Conservation (phyloP, 2,888 invertebrate species). For the Hoplodrina ambigua region DNA sequence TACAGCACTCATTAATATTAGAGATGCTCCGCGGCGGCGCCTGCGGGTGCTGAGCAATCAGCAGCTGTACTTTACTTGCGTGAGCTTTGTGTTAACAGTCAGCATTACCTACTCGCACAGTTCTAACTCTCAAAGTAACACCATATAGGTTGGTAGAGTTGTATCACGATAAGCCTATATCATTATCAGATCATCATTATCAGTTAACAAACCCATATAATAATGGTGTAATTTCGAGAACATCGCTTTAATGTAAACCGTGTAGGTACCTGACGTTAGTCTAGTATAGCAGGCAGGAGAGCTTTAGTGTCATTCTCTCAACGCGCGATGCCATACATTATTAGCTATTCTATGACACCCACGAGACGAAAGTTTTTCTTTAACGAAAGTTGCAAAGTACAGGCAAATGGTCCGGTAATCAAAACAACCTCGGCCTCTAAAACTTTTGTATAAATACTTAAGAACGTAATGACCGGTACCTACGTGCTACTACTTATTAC, state of each 20-base stretch:
- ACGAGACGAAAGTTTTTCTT: background rate
- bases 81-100: too few relatives aligned
- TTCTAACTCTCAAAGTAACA: too few relatives aligned
- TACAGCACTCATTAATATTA: constrained; percentile 52
- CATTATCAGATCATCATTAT: too few relatives aligned
- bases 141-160: too few relatives aligned
- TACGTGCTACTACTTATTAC: background rate
- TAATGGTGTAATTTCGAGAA: too few relatives aligned
- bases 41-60: background rate
- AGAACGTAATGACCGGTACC: background rate
- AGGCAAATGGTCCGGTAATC: background rate
- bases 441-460: background rate
- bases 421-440: background rate
- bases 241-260: too few relatives aligned
- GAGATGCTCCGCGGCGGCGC: constrained; percentile 12
- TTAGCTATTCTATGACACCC: background rate
- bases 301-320: too few relatives aligned
- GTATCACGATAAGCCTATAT: too few relatives aligned
- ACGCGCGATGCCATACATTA: background rate
- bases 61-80: constrained; percentile 8
- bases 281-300: too few relatives aligned
- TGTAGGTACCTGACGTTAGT: too few relatives aligned
- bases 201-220: too few relatives aligned
- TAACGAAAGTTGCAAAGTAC: background rate
- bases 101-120: too few relatives aligned